These are phyloP conservation scores for Troides helena DNA, from an alignment of 2,888 invertebrate species.

Conservation along the genomic window DNA sequence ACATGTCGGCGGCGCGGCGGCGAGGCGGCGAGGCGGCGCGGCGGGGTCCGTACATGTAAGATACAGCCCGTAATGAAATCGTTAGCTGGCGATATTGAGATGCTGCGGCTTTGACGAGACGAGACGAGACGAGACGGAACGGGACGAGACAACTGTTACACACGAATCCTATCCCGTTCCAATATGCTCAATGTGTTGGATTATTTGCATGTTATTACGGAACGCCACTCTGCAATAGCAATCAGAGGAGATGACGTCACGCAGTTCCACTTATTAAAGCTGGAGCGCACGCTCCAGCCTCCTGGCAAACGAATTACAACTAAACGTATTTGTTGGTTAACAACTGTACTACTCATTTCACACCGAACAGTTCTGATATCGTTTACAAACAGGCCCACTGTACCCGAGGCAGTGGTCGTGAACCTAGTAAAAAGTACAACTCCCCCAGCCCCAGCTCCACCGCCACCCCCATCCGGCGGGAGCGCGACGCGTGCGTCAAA, in stretches of 20 bases:
- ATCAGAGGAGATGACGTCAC: too few relatives aligned
- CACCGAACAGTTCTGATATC: not conserved
- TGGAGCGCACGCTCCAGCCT: too few relatives aligned
- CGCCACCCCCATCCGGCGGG: conserved; percentile 23
- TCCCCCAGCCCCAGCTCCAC: too few relatives aligned
- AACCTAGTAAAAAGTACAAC: not conserved
- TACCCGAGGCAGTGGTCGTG: not conserved
- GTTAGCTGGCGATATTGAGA: conserved; percentile 27
- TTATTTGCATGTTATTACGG: not conserved
- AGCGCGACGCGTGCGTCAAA: conserved; percentile 41
- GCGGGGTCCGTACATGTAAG: conserved; percentile 7
- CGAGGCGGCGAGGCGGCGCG: conserved; percentile 6
- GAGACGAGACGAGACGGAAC: not conserved
- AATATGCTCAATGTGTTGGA: not conserved
- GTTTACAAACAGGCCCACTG: not conserved
- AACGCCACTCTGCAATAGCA: not conserved
- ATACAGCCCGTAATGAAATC: conserved; percentile 24
- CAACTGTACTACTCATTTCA: too few relatives aligned
- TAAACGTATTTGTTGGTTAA: too few relatives aligned
- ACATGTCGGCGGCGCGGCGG: conserved; percentile 8
- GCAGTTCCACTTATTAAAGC: too few relatives aligned
- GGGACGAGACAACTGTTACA: conserved; percentile 13
- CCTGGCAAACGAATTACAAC: too few relatives aligned
- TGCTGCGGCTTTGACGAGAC: conserved; percentile 15
- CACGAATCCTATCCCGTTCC: not conserved